Conservation (phyloP, 1,140 invertebrate genomes). For the Hermatobates lingyangjiaoensis region DNA sequence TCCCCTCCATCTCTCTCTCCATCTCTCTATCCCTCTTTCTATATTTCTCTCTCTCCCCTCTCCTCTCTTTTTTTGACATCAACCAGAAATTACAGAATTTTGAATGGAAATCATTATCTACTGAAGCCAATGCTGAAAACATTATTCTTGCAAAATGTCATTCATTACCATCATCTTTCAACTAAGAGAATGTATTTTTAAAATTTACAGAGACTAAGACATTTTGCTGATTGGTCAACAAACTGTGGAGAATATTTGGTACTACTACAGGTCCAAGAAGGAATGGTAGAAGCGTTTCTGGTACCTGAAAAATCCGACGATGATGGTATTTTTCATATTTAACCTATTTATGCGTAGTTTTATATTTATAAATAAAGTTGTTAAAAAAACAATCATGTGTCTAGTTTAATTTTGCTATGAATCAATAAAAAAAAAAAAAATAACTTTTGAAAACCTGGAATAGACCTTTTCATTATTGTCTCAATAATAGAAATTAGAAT, state of each 20-base stretch:
- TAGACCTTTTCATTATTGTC: neutral
- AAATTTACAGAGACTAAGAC: conserved; percentile 38
- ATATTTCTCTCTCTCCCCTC: too few relatives aligned
- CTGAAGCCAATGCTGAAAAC: too few relatives aligned
- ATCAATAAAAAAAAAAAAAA: neutral
- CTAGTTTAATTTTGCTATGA: neutral
- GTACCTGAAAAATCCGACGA: conserved; percentile 21
- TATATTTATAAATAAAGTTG: neutral
- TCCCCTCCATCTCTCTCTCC: too few relatives aligned
- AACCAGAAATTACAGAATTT: too few relatives aligned
- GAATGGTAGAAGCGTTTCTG: conserved; percentile 43
- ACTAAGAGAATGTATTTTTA: too few relatives aligned
- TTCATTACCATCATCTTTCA: too few relatives aligned
- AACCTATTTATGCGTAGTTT: conserved; percentile 1
- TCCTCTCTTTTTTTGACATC: too few relatives aligned
- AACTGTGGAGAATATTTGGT: conserved; percentile 47
- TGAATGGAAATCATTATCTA: too few relatives aligned
- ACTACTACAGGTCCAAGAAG: conserved; percentile 40
- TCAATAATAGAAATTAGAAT: neutral
- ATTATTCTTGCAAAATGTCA: too few relatives aligned
- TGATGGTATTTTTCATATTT: conserved; percentile 13
- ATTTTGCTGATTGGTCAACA: conserved; percentile 50
- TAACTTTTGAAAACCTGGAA: neutral
- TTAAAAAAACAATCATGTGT: neutral
- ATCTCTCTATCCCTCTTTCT: too few relatives aligned